These are phyloP conservation scores for Tetragonula clypearis DNA, from an alignment of 1,140 invertebrate species.

Conservation along the genomic window DNA sequence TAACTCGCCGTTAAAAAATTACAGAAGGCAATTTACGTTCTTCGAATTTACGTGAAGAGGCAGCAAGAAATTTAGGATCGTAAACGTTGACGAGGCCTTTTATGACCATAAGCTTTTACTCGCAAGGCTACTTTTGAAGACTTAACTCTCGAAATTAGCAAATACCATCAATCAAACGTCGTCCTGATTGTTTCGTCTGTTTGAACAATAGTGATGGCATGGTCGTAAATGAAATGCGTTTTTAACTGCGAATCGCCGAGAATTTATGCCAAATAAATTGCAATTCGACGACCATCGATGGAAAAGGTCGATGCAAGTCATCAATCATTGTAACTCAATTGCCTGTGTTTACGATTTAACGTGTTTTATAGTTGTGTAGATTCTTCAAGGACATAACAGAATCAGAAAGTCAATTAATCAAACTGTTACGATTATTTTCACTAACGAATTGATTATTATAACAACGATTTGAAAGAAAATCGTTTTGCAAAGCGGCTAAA, in stretches of 20 bases:
- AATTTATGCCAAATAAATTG: not conserved
- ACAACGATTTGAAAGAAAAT: not conserved
- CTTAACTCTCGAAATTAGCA: not conserved
- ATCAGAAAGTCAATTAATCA: not conserved
- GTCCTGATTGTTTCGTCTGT: too few relatives aligned
- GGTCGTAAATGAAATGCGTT: not conserved
- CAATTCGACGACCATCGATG: too few relatives aligned
- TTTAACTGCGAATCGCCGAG: not conserved
- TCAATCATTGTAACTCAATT: not conserved
- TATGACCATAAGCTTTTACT: not conserved
- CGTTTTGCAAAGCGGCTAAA: too few relatives aligned
- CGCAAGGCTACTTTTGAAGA: not conserved
- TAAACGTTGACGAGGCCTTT: not conserved
- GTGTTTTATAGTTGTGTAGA: not conserved
- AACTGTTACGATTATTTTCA: not conserved
- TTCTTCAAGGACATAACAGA: not conserved
- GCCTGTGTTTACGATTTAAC: not conserved
- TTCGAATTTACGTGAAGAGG: not conserved
- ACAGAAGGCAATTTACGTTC: not conserved
- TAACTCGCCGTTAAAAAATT: conserved; percentile 4
- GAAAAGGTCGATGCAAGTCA: not conserved
- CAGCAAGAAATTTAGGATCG: not conserved
- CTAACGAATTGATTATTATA: not conserved
- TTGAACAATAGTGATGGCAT: too few relatives aligned
- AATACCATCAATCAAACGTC: conserved; percentile 5